A percentile compares a stretch with the other conserved stretches of the same genome.
Conservation (phyloP, 2,113 vertebrate genomes). For the Prinia subflava region DNA sequence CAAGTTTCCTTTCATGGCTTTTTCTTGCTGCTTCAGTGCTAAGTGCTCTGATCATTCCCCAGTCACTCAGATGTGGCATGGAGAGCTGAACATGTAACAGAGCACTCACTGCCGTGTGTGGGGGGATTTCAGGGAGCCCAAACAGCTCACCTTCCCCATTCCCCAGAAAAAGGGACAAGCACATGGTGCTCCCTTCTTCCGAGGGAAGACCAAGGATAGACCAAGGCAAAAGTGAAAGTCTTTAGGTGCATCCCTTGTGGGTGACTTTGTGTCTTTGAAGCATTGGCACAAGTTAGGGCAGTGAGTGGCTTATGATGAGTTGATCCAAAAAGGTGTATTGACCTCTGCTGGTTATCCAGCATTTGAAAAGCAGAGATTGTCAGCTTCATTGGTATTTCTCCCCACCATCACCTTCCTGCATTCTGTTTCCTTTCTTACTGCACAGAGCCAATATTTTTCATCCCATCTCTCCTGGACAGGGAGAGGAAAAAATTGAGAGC, state of each 20-base stretch:
- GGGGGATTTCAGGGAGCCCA: background rate
- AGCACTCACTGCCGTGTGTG: rapidly evolving
- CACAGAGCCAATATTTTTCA: background rate
- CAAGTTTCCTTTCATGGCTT: background rate
- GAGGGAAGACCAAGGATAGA: background rate
- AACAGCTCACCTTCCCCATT: rapidly evolving
- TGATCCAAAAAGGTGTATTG: rapidly evolving
- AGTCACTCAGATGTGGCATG: background rate
- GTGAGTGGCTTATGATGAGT: background rate
- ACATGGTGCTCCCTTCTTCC: background rate
- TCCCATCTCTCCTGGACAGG: background rate
- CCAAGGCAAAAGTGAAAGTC: background rate
- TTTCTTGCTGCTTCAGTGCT: background rate
- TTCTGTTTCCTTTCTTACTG: background rate
- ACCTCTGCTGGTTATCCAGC: background rate
- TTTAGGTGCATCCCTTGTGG: background rate
- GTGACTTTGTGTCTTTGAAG: background rate
- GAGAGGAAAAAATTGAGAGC: background rate
- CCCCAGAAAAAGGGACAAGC: background rate
- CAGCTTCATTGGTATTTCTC: background rate
- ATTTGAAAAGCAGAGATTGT: background rate
- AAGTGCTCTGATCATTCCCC: background rate
- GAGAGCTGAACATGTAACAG: background rate
- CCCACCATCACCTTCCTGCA: background rate
- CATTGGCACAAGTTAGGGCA: background rate